Evolutionary conservation across 2,797 vertebrate species (phyloP).

Genomic region (Acanthis flammea): DNA sequence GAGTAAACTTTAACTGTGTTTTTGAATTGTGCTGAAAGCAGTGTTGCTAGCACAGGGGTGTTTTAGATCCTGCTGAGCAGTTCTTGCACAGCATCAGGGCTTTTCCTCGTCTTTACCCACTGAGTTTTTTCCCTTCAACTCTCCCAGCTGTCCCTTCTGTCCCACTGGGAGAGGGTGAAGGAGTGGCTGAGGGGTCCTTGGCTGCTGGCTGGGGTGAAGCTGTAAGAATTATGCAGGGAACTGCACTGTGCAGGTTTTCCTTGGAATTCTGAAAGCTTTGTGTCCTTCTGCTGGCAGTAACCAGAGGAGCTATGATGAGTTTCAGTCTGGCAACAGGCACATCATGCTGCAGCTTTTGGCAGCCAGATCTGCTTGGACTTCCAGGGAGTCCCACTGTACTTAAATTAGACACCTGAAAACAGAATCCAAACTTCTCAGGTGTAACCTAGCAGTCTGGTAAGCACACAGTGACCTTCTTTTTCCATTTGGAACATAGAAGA

Average conservation of each 20-base stretch:
- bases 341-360: not conserved
- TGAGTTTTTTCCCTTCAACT: not conserved
- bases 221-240: not conserved
- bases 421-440: not conserved
- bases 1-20: not conserved
- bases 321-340: not conserved
- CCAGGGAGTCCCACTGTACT: not conserved
- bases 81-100: not conserved
- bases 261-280: not conserved
- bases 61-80: not conserved
- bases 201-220: not conserved
- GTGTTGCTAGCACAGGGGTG: not conserved
- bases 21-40: not conserved
- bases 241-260: not conserved
- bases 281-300: not conserved
- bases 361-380: not conserved
- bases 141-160: fast-evolving
- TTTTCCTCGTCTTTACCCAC: not conserved
- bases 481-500: not conserved
- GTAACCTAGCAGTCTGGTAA: not conserved
- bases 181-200: fast-evolving
- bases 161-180: fast-evolving
- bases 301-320: not conserved
- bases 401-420: not conserved
- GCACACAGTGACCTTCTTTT: not conserved